Evolutionary conservation across 1,140 invertebrate species (phyloP).

Genomic region (Andricus grossulariae): DNA sequence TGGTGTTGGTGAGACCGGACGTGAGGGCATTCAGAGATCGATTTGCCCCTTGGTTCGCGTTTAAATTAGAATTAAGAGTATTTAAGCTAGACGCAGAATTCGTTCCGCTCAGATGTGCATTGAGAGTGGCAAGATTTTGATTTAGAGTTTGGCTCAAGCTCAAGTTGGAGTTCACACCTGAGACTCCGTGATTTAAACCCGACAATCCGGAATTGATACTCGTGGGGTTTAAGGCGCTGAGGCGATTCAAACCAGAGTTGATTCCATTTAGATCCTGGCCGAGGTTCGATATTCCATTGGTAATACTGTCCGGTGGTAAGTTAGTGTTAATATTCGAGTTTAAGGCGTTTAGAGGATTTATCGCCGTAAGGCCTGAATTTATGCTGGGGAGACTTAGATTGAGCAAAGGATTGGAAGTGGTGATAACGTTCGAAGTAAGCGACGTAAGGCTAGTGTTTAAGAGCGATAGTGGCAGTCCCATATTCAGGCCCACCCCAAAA

Average conservation of each 20-base stretch:
- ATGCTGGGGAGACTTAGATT: conserved; percentile 73
- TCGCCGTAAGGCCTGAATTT: conserved; percentile 71
- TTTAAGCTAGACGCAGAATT: conserved; percentile 45
- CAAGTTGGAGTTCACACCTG: conserved; percentile 68
- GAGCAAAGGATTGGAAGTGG: conserved; percentile 74
- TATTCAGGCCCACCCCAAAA: conserved; percentile 76
- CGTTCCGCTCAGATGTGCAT: conserved; percentile 52
- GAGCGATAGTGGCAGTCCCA: conserved; percentile 74
- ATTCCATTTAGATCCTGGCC: conserved; percentile 71
- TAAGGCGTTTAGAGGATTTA: conserved; percentile 73
- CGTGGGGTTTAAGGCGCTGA: conserved; percentile 68
- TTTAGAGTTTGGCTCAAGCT: conserved; percentile 67
- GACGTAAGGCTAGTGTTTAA: conserved; percentile 73
- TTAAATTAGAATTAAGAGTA: conserved; percentile 49
- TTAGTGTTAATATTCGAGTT: conserved; percentile 70
- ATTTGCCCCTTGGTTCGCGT: conserved; percentile 61
- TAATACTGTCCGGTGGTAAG: conserved; percentile 73
- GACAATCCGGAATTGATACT: conserved; percentile 68
- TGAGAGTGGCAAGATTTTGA: conserved; percentile 65
- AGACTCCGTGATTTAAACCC: conserved; percentile 63
- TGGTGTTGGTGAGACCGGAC: conserved; percentile 63
- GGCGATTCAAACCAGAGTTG: conserved; percentile 68
- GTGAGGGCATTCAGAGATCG: conserved; percentile 66
- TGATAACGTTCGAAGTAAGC: conserved; percentile 74
- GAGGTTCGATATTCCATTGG: conserved; percentile 67